Evolutionary conservation across 2,113 vertebrate species (phyloP).

Genomic region (Syrrhaptes paradoxus): DNA sequence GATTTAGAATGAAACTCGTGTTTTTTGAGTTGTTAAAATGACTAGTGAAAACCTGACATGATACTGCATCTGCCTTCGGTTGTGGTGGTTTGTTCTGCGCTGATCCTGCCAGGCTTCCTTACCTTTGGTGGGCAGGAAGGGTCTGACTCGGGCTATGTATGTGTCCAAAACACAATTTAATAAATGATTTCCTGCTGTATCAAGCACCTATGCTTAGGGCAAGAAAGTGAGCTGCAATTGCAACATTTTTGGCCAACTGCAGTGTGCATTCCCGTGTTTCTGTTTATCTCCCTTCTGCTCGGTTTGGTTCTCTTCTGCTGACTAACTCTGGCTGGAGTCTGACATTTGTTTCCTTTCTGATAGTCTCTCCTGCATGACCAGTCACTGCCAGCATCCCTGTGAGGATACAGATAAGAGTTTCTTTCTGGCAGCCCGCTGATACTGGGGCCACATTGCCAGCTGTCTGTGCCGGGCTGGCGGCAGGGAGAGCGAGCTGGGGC

Average conservation of each 20-base stretch:
- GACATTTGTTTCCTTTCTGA: slow-evolving; percentile 31
- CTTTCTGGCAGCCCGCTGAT: not conserved
- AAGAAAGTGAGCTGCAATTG: not conserved
- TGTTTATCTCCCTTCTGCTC: slow-evolving; percentile 1
- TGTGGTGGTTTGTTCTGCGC: not conserved
- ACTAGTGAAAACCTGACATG: not conserved
- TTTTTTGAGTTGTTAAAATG: not conserved
- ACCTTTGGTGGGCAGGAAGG: not conserved
- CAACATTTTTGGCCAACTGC: not conserved
- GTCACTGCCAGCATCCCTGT: not conserved
- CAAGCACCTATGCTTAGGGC: not conserved
- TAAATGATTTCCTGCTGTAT: not conserved
- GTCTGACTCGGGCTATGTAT: not conserved
- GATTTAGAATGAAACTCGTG: not conserved
- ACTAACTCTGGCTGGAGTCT: slow-evolving; percentile 8
- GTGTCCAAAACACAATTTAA: not conserved
- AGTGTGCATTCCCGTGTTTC: not conserved
- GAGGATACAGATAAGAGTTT: not conserved
- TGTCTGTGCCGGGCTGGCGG: not conserved
- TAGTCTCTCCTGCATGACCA: not conserved
- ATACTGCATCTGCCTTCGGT: not conserved
- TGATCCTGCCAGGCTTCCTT: not conserved
- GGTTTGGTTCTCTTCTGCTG: not conserved
- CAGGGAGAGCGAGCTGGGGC: not conserved
- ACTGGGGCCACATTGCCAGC: not conserved